A percentile compares a stretch with the other conserved stretches of the same genome.
Evolutionary conservation across 2,797 vertebrate species (phyloP).

Genomic region (Gastrophryne carolinensis): DNA sequence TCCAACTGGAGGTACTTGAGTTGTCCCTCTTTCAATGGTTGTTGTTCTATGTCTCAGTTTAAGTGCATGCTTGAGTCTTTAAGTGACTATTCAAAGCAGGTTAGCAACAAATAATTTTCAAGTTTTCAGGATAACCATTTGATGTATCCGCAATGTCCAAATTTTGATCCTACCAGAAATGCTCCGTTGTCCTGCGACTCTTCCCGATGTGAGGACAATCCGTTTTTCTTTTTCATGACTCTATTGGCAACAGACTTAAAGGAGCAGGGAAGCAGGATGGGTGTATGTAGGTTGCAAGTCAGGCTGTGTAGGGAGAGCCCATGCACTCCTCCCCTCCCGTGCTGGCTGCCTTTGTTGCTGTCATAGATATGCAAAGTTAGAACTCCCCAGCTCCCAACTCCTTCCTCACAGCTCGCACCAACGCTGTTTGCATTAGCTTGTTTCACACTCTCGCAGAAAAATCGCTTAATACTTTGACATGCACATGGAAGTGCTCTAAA

Average conservation of each 20-base stretch:
- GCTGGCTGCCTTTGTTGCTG: conserved; percentile 25
- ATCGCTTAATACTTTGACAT: not conserved
- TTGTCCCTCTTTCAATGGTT: no score
- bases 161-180: not conserved
- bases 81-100: not conserved
- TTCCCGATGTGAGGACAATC: not conserved
- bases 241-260: not conserved
- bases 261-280: conserved; percentile 10
- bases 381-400: conserved; percentile 6
- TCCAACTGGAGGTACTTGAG: no score
- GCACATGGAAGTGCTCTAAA: not conserved
- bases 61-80: no score
- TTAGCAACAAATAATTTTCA: not conserved
- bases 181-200: not conserved
- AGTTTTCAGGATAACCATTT: not conserved
- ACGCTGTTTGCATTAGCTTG: conserved; percentile 38
- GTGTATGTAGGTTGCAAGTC: conserved; percentile 33
- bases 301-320: conserved; percentile 17
- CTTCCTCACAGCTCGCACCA: conserved; percentile 18
- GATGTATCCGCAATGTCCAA: no score
- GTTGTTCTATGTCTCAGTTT: no score
- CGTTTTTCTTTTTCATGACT: conserved; percentile 1
- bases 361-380: conserved; percentile 42
- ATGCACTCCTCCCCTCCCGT: conserved; percentile 18
- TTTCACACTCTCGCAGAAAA: conserved; percentile 20